A percentile compares a stretch with the other conserved stretches of the same genome.
Conservation (phyloP, 1,140 invertebrate genomes). For the Coelopa frigida region DNA sequence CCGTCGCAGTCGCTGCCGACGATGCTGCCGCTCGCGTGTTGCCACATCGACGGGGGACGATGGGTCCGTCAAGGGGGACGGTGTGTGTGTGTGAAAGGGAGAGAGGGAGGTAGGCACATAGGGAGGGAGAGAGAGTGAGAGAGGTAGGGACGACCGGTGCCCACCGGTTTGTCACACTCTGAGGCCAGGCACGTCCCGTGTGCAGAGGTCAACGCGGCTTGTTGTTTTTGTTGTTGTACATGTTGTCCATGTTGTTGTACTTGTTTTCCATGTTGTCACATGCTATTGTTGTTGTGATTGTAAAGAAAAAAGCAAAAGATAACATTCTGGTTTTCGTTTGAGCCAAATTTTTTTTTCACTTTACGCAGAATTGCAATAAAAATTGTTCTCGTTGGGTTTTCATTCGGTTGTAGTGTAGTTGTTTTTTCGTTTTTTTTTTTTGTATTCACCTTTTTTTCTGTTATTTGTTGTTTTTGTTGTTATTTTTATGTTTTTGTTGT, state of each 20-base stretch:
- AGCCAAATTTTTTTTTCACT: neutral
- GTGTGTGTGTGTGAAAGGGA: too few species aligned
- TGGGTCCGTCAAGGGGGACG: too few species aligned
- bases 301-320: too few species aligned
- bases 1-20: too few species aligned
- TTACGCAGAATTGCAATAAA: slow-evolving; percentile 8
- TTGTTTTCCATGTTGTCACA: neutral
- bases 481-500: too few species aligned
- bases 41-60: too few species aligned
- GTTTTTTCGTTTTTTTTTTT: neutral
- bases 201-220: slow-evolving; percentile 30
- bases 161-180: slow-evolving; percentile 42
- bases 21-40: too few species aligned
- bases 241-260: neutral
- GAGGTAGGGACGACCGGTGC: too few species aligned
- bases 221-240: neutral
- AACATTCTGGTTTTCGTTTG: neutral
- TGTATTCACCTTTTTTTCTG: too few species aligned
- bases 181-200: slow-evolving; percentile 40
- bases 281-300: neutral
- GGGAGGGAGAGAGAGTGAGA: too few species aligned
- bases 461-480: neutral
- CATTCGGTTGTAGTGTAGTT: neutral
- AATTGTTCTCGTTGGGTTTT: neutral
- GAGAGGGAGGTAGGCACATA: too few species aligned